A percentile compares a stretch with the other conserved stretches of the same genome.
phyloP scores from a whole-genome alignment of 2,113 vertebrate genomes.

The Spermophilus dauricus region DNA sequence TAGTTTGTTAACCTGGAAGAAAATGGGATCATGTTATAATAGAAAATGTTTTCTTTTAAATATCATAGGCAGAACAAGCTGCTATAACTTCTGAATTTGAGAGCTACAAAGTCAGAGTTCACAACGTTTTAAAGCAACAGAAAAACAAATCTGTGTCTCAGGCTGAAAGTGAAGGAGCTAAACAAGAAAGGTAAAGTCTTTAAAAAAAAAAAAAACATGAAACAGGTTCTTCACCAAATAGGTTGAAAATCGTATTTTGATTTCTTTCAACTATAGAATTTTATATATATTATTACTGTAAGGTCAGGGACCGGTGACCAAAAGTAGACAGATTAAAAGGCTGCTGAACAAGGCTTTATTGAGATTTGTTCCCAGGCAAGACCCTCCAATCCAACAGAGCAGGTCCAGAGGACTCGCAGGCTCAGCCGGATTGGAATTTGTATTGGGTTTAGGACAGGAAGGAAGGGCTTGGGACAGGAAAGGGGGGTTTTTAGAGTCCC shows the following conservation, averaged over 20 bases:
- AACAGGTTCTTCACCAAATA: neutral
- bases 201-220: neutral
- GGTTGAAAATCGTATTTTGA: neutral
- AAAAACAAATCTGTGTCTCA: constrained; percentile 93
- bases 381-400: too few species aligned
- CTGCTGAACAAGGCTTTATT: too few species aligned
- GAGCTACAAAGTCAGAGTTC: constrained; percentile 97
- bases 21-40: neutral
- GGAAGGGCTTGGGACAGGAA: too few species aligned
- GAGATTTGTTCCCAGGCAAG: too few species aligned
- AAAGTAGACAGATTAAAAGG: too few species aligned
- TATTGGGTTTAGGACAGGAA: too few species aligned
- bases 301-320: too few species aligned
- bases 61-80: constrained; percentile 92
- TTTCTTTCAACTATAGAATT: constrained; percentile 1
- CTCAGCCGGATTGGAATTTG: too few species aligned
- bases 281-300: neutral
- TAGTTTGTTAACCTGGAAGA: neutral
- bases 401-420: too few species aligned
- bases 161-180: constrained; percentile 91
- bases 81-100: constrained; percentile 94
- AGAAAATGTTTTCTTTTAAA: constrained; percentile 57
- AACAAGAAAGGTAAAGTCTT: constrained; percentile 93
- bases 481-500: too few species aligned
- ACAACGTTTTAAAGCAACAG: constrained; percentile 98